Conservation (phyloP, 2,113 vertebrate species). For the Nothoprocta pentlandii region DNA sequence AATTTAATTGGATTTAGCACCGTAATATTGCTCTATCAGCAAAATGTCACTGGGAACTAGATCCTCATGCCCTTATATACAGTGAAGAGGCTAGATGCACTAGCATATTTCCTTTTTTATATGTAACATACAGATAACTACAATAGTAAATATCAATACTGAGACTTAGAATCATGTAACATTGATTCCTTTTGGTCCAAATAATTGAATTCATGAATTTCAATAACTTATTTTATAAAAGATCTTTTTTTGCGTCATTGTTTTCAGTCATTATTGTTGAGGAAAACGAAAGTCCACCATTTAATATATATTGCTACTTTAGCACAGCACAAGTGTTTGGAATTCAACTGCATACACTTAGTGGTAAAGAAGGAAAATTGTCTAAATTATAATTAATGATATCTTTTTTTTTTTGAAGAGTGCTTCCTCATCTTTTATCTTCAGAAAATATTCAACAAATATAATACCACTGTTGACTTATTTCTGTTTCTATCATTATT, state of each 20-base stretch:
- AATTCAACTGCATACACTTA: not conserved
- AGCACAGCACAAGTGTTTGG: not conserved
- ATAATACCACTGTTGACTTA: not conserved
- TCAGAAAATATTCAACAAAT: not conserved
- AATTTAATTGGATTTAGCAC: not conserved
- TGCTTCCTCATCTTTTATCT: not conserved
- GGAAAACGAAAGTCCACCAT: not conserved
- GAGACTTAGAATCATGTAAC: not conserved
- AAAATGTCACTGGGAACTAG: not conserved
- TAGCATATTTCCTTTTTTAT: not conserved
- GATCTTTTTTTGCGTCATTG: not conserved
- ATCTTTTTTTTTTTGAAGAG: not conserved
- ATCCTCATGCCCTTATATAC: not conserved
- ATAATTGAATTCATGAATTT: not conserved
- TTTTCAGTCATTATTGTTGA: not conserved
- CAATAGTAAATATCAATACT: not conserved
- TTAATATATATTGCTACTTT: not conserved
- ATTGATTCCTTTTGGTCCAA: not conserved
- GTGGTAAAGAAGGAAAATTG: fast-evolving
- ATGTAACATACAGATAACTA: not conserved
- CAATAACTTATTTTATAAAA: not conserved
- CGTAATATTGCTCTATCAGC: not conserved
- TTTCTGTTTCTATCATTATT: not conserved
- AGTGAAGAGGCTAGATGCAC: not conserved
- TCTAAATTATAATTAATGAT: not conserved